Conservation (phyloP, 2,113 vertebrate genomes). For the Chloropsis hardwickii region DNA sequence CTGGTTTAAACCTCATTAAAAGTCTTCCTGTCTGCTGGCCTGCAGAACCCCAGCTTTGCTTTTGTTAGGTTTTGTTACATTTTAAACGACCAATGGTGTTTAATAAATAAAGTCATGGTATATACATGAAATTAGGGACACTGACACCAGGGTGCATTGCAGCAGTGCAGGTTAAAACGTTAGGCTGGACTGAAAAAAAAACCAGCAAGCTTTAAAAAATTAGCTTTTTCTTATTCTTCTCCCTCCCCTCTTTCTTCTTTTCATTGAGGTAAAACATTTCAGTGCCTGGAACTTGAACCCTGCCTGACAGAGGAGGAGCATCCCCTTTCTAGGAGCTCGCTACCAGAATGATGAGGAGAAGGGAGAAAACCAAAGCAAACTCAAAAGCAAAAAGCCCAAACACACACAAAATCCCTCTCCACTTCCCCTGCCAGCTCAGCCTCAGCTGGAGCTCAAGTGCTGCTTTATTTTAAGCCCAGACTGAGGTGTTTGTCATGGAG, state of each 20-base stretch:
- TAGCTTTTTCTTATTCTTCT: not conserved
- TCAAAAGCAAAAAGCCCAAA: not conserved
- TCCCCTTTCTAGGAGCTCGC: not conserved
- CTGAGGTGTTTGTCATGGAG: not conserved
- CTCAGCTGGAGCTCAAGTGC: constrained; percentile 8
- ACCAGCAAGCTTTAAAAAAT: constrained; percentile 26
- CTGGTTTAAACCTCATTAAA: not conserved
- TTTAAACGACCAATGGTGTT: constrained; percentile 67
- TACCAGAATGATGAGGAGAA: not conserved
- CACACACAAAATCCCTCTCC: not conserved
- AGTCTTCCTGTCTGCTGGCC: not conserved
- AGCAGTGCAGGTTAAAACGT: constrained; percentile 18
- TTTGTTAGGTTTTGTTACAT: not conserved
- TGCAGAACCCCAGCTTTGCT: constrained; percentile 26
- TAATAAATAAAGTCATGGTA: constrained; percentile 83
- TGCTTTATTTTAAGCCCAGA: constrained; percentile 1
- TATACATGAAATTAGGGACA: constrained; percentile 67
- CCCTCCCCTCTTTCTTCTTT: not conserved
- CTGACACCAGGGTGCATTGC: constrained; percentile 39
- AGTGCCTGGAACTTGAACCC: constrained; percentile 29
- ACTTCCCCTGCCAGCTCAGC: not conserved
- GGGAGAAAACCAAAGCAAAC: not conserved
- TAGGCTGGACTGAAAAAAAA: constrained; percentile 56
- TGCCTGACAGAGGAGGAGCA: not conserved
- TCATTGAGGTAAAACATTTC: constrained; percentile 71